Evolutionary conservation across 2,888 invertebrate genomes (phyloP), one percentile per base, ranked within the genome.

Genomic region (Mystacides longicornis): DNA sequence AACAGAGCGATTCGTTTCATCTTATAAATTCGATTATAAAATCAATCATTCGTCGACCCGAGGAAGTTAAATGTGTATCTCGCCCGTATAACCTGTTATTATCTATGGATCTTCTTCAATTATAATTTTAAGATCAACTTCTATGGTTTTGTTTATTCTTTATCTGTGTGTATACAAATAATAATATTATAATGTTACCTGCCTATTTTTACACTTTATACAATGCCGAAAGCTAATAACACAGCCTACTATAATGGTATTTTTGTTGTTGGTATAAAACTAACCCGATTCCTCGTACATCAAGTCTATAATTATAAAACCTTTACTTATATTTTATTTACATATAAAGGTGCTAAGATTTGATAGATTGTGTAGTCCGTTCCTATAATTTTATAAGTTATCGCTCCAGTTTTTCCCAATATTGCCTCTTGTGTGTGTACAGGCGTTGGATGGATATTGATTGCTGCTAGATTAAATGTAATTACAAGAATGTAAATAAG

Each of bases 121-220:
- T 37, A 37, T 37, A 37, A 37, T 37, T 37, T 37, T 37, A 37
- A 37, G 37, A 37, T 37, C 37, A 37, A 37, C 37, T 37, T 37
- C 7, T 37, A 37, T 14, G 14, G 37, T 37, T 37, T 37, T 37
- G 37, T 37, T 37, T 37, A 37, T 37, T 37, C 16, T 37, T 37
- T 37, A 37, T 37, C 37, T 37, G 37, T 37, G 14, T 37, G 14
- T 14, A 37, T 7, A 37, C 14, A 27, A 27, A 27, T 27, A 27
- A 37, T 37, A 37, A 37, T n/a, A n/a, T n/a, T n/a, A n/a, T 37
- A 37, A 37, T 37, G 37, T 37, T 37, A 37, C 37, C 37, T 37
- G 37, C 37, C 37, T 37, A 37, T 37, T 37, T 37, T 37, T 37
- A 37, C 37, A 37, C 37, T 37, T 37, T 37, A 37, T 16, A 37